A percentile compares a stretch with the other conserved stretches of the same genome.
These are phyloP conservation scores for Mesoligia furuncula DNA, from an alignment of 2,888 invertebrate genomes.

Conservation along the genomic window DNA sequence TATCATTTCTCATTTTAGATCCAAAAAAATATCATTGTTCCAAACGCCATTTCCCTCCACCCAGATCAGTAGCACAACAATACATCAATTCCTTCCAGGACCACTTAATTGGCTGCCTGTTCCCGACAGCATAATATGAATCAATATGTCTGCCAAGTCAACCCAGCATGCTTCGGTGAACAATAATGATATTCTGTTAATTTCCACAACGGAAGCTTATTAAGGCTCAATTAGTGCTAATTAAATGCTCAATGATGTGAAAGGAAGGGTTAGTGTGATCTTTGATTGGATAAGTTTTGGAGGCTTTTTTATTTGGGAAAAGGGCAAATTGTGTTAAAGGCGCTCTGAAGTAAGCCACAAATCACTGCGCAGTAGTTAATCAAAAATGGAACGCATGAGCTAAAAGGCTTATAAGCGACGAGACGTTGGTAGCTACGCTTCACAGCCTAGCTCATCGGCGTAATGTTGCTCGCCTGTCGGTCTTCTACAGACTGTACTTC, in stretches of 20 bases:
- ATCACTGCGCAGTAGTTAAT: too few species aligned
- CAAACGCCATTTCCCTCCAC: conserved; percentile 11
- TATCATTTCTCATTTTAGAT: neutral
- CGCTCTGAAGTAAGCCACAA: too few species aligned
- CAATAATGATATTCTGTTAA: conserved; percentile 48
- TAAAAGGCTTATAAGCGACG: too few species aligned
- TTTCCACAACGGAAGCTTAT: conserved; percentile 36
- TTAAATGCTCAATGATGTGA: conserved; percentile 33
- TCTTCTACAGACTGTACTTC: too few species aligned
- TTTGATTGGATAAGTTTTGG: conserved; percentile 30
- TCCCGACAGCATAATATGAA: conserved; percentile 32
- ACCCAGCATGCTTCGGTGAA: conserved; percentile 26
- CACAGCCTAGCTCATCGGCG: too few species aligned
- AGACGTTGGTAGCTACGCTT: too few species aligned
- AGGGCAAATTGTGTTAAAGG: neutral
- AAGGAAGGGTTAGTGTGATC: neutral
- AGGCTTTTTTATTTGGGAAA: neutral
- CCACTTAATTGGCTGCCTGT: conserved; percentile 55
- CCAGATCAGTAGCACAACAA: conserved; percentile 1
- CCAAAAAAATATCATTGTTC: neutral
- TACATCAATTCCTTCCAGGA: conserved; percentile 31
- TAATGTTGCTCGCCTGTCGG: too few species aligned
- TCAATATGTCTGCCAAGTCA: conserved; percentile 37
- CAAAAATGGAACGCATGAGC: too few species aligned
- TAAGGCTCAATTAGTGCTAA: conserved; percentile 38